Percentiles rank a stretch among this genome's conserved stretches.
Evolutionary conservation across 2,113 vertebrate species (phyloP).

Genomic region (Lagopus muta): DNA sequence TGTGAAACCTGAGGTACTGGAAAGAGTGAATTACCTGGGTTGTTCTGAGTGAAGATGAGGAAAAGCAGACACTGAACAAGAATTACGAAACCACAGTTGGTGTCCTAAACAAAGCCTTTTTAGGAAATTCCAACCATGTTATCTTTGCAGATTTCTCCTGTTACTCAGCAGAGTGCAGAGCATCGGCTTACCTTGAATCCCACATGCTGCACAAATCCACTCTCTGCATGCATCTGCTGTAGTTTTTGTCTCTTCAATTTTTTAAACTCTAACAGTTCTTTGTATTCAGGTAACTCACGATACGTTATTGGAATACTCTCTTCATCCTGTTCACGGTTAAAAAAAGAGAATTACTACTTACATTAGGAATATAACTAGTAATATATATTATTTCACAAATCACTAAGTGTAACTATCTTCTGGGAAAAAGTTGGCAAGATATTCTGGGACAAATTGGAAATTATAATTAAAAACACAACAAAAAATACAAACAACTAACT

Average conservation of each 20-base stretch:
- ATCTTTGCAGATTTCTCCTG: not conserved
- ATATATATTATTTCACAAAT: not conserved
- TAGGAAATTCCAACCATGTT: not conserved
- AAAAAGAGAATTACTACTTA: not conserved
- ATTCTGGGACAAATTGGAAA: not conserved
- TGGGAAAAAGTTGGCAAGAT: not conserved
- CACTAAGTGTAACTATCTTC: not conserved
- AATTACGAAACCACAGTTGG: not conserved
- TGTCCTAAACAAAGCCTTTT: not conserved
- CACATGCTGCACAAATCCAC: constrained; percentile 85
- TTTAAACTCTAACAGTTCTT: constrained; percentile 94
- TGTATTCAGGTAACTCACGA: constrained; percentile 92
- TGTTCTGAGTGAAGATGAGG: not conserved
- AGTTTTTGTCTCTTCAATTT: constrained; percentile 93
- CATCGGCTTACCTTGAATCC: constrained; percentile 90
- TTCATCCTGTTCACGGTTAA: constrained; percentile 84
- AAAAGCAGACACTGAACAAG: not conserved
- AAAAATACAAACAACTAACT: not conserved
- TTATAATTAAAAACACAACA: not conserved
- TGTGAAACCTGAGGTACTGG: not conserved
- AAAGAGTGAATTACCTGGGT: not conserved
- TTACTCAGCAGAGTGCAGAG: not conserved
- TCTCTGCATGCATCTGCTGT: constrained; percentile 91
- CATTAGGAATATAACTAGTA: not conserved
- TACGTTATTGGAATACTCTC: constrained; percentile 89